Evolutionary conservation across 2,113 vertebrate genomes (phyloP).

Genomic region (human): GRCh38 chr2:148631501-148632000

Average conservation of each 20-base stretch:
- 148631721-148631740: slow-evolving; percentile 3
- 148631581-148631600: not conserved
- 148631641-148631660: not conserved
- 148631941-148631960: no score
- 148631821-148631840: no score
- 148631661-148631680: not conserved
- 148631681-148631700: not conserved
- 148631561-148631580: not conserved
- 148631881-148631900: no score
- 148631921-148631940: no score
- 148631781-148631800: not conserved
- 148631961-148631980: no score
- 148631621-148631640: not conserved
- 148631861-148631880: no score
- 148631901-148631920: no score
- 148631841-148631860: no score
- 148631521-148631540: not conserved
- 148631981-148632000: no score
- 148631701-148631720: not conserved
- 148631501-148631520: not conserved
- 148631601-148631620: not conserved
- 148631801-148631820: not conserved
- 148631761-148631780: not conserved
- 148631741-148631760: not conserved
- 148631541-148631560: not conserved